Evolutionary conservation across 1,140 invertebrate genomes (phyloP).

Genomic region (Drosophila ficusphila): DNA sequence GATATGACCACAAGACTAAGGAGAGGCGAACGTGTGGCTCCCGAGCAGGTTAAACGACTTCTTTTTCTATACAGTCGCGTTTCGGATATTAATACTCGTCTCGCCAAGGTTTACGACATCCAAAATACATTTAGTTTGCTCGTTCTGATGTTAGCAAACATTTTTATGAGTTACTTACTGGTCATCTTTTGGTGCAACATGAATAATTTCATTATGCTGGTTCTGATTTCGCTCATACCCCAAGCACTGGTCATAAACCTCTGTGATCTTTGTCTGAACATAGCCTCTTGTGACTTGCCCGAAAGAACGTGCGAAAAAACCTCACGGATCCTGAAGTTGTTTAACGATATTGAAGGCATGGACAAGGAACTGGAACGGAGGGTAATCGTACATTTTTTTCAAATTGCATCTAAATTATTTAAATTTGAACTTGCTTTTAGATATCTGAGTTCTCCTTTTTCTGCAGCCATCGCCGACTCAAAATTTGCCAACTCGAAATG

Average conservation of each 20-base stretch:
- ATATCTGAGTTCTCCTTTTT: constrained; percentile 43
- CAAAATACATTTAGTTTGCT: constrained; percentile 8
- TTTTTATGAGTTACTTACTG: constrained; percentile 1
- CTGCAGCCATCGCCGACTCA: constrained; percentile 36
- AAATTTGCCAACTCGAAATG: constrained; percentile 37
- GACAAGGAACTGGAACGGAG: constrained; percentile 8
- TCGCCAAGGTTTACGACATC: constrained; percentile 34
- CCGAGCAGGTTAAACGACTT: neutral
- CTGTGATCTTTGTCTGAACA: constrained; percentile 40
- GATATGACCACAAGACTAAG: constrained; percentile 11
- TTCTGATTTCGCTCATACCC: constrained; percentile 3
- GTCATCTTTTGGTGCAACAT: neutral
- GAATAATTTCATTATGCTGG: neutral
- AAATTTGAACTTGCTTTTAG: neutral
- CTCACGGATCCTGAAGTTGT: constrained; percentile 36
- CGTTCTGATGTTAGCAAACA: constrained; percentile 5
- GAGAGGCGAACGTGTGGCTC: neutral
- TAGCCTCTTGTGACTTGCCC: constrained; percentile 40
- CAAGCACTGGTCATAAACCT: constrained; percentile 39
- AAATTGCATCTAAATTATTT: neutral
- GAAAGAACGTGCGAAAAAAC: constrained; percentile 28
- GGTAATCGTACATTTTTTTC: constrained; percentile 18
- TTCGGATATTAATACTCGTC: constrained; percentile 18
- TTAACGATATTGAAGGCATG: constrained; percentile 14
- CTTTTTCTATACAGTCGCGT: constrained; percentile 21